phyloP scores from a whole-genome alignment of 2,113 vertebrate species.

The Pogona vitticeps region DNA sequence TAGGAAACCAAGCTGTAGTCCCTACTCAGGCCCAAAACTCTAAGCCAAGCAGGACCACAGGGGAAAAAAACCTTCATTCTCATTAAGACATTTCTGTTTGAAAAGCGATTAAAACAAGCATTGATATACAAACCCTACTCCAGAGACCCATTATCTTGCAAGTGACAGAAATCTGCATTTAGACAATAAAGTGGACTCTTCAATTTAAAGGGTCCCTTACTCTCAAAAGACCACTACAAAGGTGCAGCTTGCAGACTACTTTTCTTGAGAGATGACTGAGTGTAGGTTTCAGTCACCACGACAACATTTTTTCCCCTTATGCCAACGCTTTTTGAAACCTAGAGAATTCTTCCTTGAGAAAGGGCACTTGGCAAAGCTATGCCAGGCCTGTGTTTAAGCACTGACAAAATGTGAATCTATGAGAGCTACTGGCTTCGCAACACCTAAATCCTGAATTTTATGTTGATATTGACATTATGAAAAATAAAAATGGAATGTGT shows the following conservation, averaged over 20 bases:
- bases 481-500: neutral
- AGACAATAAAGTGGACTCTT: slow-evolving; percentile 72
- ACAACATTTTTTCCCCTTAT: slow-evolving; percentile 71
- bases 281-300: slow-evolving; percentile 78
- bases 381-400: slow-evolving; percentile 68
- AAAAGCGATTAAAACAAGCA: slow-evolving; percentile 76
- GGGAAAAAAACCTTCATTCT: slow-evolving; percentile 64
- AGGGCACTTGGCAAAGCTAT: slow-evolving; percentile 67
- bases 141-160: slow-evolving; percentile 71
- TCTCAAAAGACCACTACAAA: slow-evolving; percentile 74
- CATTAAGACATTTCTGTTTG: slow-evolving; percentile 67
- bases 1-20: slow-evolving; percentile 50
- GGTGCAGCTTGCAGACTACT: slow-evolving; percentile 71
- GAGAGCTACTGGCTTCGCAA: slow-evolving; percentile 70
- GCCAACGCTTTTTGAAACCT: slow-evolving; percentile 70
- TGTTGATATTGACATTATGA: slow-evolving; percentile 30
- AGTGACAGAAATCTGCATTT: slow-evolving; percentile 79
- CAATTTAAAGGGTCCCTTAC: slow-evolving; percentile 74
- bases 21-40: slow-evolving; percentile 54
- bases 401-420: slow-evolving; percentile 63
- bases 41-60: slow-evolving; percentile 44
- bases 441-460: slow-evolving; percentile 53
- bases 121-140: slow-evolving; percentile 75
- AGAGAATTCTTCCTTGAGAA: slow-evolving; percentile 73
- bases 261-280: slow-evolving; percentile 73